Percentiles rank a stretch among this genome's conserved stretches.
Conservation (phyloP, 2,113 vertebrate genomes). For the Thalassoma bifasciatum region DNA sequence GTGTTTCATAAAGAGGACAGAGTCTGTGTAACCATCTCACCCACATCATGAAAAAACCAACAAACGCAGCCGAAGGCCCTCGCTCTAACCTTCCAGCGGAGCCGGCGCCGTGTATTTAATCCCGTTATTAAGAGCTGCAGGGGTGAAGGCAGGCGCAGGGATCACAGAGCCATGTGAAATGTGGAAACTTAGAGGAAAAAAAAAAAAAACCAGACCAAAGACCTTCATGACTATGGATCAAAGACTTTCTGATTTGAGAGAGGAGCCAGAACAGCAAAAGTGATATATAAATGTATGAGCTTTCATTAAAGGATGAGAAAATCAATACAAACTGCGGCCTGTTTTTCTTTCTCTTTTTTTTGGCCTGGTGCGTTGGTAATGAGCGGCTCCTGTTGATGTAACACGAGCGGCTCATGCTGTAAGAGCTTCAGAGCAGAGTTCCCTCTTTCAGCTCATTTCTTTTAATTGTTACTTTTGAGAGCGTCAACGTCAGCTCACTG, state of each 20-base stretch:
- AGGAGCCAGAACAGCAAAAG: neutral
- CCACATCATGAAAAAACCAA: constrained; percentile 2
- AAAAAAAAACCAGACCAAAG: neutral
- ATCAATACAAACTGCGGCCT: neutral
- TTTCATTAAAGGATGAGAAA: neutral
- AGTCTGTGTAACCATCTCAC: neutral
- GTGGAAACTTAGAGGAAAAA: constrained; percentile 1
- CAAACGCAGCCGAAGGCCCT: constrained; percentile 8
- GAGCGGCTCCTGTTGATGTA: constrained; percentile 8
- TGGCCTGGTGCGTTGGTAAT: constrained; percentile 4
- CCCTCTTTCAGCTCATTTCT: neutral
- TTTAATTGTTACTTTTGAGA: constrained; percentile 9
- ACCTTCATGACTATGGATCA: neutral
- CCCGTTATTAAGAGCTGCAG: constrained; percentile 17
- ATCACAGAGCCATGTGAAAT: constrained; percentile 14
- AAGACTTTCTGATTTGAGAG: neutral
- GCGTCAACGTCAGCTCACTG: constrained; percentile 8
- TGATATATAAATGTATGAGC: neutral
- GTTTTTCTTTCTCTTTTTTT: too few relatives aligned
- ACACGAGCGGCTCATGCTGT: neutral
- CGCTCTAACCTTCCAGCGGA: constrained; percentile 25
- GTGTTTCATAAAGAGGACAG: neutral
- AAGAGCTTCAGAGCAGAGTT: neutral
- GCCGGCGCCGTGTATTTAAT: constrained; percentile 23
- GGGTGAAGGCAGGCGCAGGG: neutral